Conservation (phyloP, 2,888 invertebrate genomes). For the Athalia rosae region DNA sequence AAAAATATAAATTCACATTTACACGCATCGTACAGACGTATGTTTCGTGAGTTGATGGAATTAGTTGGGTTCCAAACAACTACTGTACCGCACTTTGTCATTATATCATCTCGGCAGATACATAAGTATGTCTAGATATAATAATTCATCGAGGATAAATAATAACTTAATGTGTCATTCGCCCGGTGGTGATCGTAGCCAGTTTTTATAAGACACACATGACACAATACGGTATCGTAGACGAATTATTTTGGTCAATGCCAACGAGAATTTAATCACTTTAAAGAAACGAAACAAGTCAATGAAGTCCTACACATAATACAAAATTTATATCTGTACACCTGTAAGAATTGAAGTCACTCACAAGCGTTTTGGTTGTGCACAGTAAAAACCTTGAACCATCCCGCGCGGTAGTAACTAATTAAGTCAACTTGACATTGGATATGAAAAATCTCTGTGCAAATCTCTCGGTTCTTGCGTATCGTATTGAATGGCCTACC, state of each 20-base stretch:
- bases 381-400: constrained; percentile 7
- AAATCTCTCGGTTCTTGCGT: neutral
- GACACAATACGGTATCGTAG: neutral
- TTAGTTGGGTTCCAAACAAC: neutral
- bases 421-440: constrained; percentile 27
- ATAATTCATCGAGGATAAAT: too few species aligned
- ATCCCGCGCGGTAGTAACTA: neutral
- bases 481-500: too few species aligned
- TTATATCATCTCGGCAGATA: too few species aligned
- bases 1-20: too few species aligned
- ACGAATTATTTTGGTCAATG: constrained; percentile 19
- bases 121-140: too few species aligned
- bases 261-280: constrained; percentile 5
- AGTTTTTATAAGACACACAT: neutral
- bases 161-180: constrained; percentile 4
- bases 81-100: too few species aligned
- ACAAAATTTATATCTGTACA: neutral
- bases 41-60: too few species aligned
- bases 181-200: too few species aligned
- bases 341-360: neutral
- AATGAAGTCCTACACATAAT: neutral
- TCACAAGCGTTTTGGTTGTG: neutral
- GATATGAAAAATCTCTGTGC: neutral
- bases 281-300: neutral
- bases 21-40: too few species aligned